phyloP scores from a whole-genome alignment of 2,113 vertebrate species.

The Cebus imitator region DNA sequence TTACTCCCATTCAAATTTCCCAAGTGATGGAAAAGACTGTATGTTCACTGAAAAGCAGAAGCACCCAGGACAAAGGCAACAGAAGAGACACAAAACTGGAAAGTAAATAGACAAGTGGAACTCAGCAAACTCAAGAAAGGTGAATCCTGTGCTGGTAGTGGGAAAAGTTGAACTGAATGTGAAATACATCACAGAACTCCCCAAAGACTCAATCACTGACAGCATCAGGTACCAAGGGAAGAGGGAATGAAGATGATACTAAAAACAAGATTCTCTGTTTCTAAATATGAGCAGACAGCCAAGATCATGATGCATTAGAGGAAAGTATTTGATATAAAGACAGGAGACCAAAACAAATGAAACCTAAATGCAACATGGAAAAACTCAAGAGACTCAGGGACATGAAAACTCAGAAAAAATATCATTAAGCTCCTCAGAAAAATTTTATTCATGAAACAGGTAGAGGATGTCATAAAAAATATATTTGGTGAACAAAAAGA shows the following conservation, averaged over 20 bases:
- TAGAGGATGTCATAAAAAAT: not conserved
- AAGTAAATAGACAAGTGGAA: not conserved
- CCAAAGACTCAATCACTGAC: not conserved
- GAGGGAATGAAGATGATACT: not conserved
- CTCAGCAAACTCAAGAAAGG: not conserved
- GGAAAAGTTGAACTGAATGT: not conserved
- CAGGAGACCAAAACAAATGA: not conserved
- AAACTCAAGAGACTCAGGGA: not conserved
- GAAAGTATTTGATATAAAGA: not conserved
- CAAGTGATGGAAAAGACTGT: not conserved
- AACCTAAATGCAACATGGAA: not conserved
- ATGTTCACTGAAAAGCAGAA: not conserved
- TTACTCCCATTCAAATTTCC: not conserved
- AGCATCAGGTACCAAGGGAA: not conserved
- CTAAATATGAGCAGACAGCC: not conserved
- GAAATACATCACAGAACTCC: not conserved
- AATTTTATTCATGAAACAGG: not conserved
- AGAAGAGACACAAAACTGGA: not conserved
- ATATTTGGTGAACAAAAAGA: not conserved
- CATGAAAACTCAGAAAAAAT: not conserved
- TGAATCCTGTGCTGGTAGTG: not conserved
- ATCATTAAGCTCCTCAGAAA: not conserved
- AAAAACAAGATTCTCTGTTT: not conserved
- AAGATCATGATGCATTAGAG: not conserved
- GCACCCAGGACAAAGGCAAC: not conserved